Conservation (phyloP, 1,140 invertebrate species). For the Papilio xuthus region DNA sequence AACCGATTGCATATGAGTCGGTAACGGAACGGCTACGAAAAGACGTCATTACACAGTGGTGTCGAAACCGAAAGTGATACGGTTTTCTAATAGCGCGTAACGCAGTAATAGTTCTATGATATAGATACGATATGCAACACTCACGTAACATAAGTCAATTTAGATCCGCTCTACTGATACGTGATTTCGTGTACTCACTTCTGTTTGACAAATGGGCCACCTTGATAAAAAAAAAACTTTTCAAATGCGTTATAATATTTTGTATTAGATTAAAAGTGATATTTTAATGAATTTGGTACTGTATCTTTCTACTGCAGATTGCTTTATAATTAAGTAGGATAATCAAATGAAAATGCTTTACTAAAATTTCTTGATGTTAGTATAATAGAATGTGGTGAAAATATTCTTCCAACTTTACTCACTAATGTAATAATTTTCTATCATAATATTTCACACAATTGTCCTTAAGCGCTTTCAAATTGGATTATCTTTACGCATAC, state of each 20-base stretch:
- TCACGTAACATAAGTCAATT: slow-evolving; percentile 24
- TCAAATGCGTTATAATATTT: background rate
- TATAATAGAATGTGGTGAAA: too few species aligned
- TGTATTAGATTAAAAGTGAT: too few species aligned
- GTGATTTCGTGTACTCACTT: slow-evolving; percentile 31
- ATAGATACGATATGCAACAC: slow-evolving; percentile 10
- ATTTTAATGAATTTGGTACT: too few species aligned
- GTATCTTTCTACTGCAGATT: too few species aligned
- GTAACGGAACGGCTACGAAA: slow-evolving; percentile 61
- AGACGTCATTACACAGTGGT: slow-evolving; percentile 59
- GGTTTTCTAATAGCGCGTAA: slow-evolving; percentile 46
- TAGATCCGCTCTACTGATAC: slow-evolving; percentile 34
- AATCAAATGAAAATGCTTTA: too few species aligned
- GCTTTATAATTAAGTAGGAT: too few species aligned
- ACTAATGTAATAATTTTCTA: background rate
- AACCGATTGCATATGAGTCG: slow-evolving; percentile 64
- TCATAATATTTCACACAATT: background rate
- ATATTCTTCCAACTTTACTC: too few species aligned
- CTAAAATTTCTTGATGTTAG: too few species aligned
- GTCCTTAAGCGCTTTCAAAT: slow-evolving; percentile 29
- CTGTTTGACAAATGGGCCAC: slow-evolving; percentile 36
- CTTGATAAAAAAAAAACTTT: background rate
- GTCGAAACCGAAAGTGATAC: slow-evolving; percentile 70
- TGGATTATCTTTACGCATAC: slow-evolving; percentile 30
- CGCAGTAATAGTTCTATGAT: slow-evolving; percentile 17